Conservation (phyloP, 2,797 vertebrate genomes). For the Chanos chanos region DNA sequence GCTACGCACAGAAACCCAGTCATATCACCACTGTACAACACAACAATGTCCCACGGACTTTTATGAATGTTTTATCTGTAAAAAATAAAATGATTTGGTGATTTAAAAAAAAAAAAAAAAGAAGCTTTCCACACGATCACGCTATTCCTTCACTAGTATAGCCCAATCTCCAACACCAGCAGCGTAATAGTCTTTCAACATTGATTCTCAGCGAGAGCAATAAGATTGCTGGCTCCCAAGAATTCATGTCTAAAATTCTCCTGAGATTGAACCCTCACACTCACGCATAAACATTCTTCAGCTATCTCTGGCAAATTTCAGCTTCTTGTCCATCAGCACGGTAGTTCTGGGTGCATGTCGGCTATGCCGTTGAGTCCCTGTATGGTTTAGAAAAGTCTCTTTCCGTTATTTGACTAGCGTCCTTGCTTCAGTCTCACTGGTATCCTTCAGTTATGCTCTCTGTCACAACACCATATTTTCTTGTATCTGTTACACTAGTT, state of each 20-base stretch:
- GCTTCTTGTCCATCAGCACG: slow-evolving; percentile 3
- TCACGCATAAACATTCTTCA: too few species aligned
- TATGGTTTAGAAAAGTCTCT: slow-evolving; percentile 45
- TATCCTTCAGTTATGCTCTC: slow-evolving; percentile 57
- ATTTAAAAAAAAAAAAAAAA: too few species aligned
- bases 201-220: slow-evolving; percentile 45
- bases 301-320: not conserved
- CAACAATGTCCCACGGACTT: too few species aligned
- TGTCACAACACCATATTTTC: slow-evolving; percentile 51
- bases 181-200: slow-evolving; percentile 24
- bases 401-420: slow-evolving; percentile 57
- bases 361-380: slow-evolving; percentile 2
- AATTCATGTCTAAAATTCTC: not conserved
- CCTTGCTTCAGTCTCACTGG: slow-evolving; percentile 52
- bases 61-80: too few species aligned
- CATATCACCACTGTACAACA: too few species aligned
- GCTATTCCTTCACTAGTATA: too few species aligned
- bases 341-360: slow-evolving; percentile 21
- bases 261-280: not conserved
- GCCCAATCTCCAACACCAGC: slow-evolving; percentile 39
- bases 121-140: too few species aligned
- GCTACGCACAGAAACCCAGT: slow-evolving; percentile 1
- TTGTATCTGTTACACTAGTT: slow-evolving; percentile 69
- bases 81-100: too few species aligned
- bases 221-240: slow-evolving; percentile 25